Conservation (phyloP, 2,888 invertebrate species). For the Chrysolina haemoptera region DNA sequence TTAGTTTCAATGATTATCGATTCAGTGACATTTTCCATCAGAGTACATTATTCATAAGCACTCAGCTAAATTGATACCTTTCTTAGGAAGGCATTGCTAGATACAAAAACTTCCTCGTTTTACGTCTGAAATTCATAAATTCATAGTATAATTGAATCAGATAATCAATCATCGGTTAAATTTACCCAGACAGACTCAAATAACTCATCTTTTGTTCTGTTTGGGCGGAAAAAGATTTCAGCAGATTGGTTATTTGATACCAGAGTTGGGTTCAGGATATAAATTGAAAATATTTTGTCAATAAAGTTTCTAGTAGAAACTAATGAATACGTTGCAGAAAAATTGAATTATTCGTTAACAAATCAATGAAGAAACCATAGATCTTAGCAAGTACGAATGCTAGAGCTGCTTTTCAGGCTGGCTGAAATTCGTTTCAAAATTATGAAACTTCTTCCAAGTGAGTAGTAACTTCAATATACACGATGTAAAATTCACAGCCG, state of each 20-base stretch:
- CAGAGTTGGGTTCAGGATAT: background rate
- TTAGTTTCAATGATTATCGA: background rate
- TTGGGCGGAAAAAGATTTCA: background rate
- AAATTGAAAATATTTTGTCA: background rate
- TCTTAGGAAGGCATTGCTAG: slow-evolving; percentile 17
- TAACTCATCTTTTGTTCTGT: slow-evolving; percentile 3
- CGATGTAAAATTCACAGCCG: too few relatives aligned
- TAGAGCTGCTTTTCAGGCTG: too few relatives aligned
- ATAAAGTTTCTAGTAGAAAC: background rate
- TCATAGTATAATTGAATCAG: slow-evolving; percentile 6
- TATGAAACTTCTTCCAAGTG: too few relatives aligned
- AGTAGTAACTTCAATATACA: too few relatives aligned
- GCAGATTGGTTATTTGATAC: slow-evolving; percentile 4
- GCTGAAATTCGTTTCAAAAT: too few relatives aligned
- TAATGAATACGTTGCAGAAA: background rate
- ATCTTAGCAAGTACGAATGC: too few relatives aligned
- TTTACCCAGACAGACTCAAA: slow-evolving; percentile 18
- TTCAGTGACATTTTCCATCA: background rate
- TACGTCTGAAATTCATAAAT: background rate
- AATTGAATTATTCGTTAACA: background rate
- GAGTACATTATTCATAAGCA: slow-evolving; percentile 26
- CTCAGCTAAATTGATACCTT: slow-evolving; percentile 27
- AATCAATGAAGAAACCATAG: too few relatives aligned
- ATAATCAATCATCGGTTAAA: slow-evolving; percentile 15
- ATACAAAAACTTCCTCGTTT: slow-evolving; percentile 16